Percentiles rank a stretch among this genome's conserved stretches.
Conservation (phyloP, 2,888 invertebrate genomes). For the Mythimna lalbum region DNA sequence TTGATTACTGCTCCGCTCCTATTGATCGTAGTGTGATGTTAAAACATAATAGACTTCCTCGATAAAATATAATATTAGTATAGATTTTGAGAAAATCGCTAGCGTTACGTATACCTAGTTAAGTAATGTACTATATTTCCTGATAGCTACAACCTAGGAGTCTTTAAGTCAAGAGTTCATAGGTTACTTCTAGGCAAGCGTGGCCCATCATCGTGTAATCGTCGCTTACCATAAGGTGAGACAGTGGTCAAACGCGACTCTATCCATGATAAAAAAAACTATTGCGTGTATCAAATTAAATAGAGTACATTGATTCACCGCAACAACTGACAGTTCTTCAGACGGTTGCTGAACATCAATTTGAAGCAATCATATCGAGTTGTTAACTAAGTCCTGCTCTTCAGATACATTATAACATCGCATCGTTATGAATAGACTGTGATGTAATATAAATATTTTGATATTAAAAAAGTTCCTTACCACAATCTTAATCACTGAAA, state of each 20-base stretch:
- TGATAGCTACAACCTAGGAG: too few species aligned
- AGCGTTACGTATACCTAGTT: not conserved
- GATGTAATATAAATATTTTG: constrained; percentile 53
- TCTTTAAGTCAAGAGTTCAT: too few species aligned
- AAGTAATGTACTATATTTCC: not conserved
- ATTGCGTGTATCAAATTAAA: constrained; percentile 29
- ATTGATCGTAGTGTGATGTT: too few species aligned
- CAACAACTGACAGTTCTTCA: constrained; percentile 68
- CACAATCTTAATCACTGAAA: not conserved
- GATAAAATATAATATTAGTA: too few species aligned
- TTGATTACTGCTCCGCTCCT: too few species aligned
- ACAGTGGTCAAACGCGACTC: too few species aligned
- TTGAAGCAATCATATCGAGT: constrained; percentile 78
- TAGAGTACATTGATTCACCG: constrained; percentile 49
- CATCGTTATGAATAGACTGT: constrained; percentile 68
- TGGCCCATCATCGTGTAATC: too few species aligned
- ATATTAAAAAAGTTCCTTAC: constrained; percentile 11
- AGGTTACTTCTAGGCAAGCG: too few species aligned
- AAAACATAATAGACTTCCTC: too few species aligned
- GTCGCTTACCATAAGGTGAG: too few species aligned
- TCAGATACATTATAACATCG: constrained; percentile 61
- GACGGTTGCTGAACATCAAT: constrained; percentile 80
- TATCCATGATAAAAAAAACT: too few species aligned
- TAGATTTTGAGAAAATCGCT: constrained; percentile 1
- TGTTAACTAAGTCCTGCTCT: constrained; percentile 61